These are phyloP conservation scores for Ennomos fuscantarius DNA, from an alignment of 2,888 invertebrate species.

Conservation along the genomic window DNA sequence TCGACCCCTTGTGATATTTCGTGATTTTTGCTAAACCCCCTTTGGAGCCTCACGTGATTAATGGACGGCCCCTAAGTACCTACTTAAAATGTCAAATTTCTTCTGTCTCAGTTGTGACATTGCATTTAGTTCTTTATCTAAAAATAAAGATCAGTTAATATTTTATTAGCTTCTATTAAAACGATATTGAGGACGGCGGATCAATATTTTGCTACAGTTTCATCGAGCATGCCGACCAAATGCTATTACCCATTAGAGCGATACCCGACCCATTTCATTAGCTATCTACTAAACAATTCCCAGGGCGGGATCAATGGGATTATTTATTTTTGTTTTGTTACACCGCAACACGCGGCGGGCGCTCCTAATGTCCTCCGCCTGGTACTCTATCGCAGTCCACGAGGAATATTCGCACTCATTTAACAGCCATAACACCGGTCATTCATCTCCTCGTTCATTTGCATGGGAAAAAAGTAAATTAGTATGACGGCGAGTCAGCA, in stretches of 20 bases:
- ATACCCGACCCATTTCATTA: constrained; percentile 52
- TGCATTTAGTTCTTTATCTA: too few relatives aligned
- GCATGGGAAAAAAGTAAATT: constrained; percentile 8
- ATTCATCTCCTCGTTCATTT: constrained; percentile 10
- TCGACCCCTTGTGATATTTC: too few relatives aligned
- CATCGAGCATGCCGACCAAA: constrained; percentile 15
- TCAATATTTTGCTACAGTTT: constrained; percentile 16
- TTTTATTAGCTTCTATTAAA: neutral
- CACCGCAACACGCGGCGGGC: constrained; percentile 36
- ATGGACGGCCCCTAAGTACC: too few relatives aligned
- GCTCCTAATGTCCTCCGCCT: constrained; percentile 6
- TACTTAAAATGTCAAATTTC: too few relatives aligned
- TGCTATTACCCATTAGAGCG: constrained; percentile 39
- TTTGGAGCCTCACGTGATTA: too few relatives aligned
- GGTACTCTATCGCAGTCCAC: constrained; percentile 15
- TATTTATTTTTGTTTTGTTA: constrained; percentile 46
- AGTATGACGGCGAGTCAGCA: constrained; percentile 5
- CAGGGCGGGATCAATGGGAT: constrained; percentile 46
- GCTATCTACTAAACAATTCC: constrained; percentile 46
- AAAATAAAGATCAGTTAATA: too few relatives aligned
- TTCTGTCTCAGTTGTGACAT: too few relatives aligned
- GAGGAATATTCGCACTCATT: constrained; percentile 10
- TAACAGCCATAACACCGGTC: constrained; percentile 8
- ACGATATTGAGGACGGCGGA: constrained; percentile 1
- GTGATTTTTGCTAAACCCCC: too few relatives aligned